Evolutionary conservation across 30 jellyfish, hydroid and myxozoan species (phyloP), one percentile per base, ranked within the genome.

Genomic region (Aurelia coerulea): DNA sequence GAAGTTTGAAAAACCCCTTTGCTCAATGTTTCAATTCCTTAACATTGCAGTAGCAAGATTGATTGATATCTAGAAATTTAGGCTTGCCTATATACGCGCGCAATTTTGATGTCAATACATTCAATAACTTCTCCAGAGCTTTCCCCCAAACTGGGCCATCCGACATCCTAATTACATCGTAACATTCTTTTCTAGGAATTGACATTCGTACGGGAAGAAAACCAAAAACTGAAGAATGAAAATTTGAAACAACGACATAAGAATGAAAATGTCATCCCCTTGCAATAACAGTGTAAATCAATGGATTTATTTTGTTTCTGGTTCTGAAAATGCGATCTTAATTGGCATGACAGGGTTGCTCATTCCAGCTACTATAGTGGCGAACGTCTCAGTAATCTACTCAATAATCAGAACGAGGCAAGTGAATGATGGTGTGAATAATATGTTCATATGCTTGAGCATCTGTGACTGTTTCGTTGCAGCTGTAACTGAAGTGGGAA

Each of bases 271-370:
- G 10, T 34, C 72, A 35, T 82, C 91, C 5, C 91, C 91, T 0
- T 82, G 91, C 85, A 82, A 70, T 23, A 82, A 82, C 85, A 82
- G 91, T 69, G 91, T 82, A 23, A 68, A 68, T 39, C 91, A 59
- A 46, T 82, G 51, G 51, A 39, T 39, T 39, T 39, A 39, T 2
- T 39, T 39, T 39, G 51, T 39, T 39, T 39, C 51, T 84, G 91
- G 53, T 60, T 7, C 78, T 4, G 84, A 82, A 60, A 52, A 82
- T 23, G 56, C 81, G 42, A 10, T 63, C 0, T 69, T 82, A 18
- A 71, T 70, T 6, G 65, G 63, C 41, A 42, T 17, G 59, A 68
- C 67, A 11, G 91, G 78, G 32, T 2, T 71, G 9, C 85, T 82
- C n/a, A 82, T 82, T 1, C 91, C 91, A 4, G n/a, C 60, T 7